Base-by-base conservation (phyloP, 2,888 invertebrate genomes). In the Tachina grossa region DNA sequence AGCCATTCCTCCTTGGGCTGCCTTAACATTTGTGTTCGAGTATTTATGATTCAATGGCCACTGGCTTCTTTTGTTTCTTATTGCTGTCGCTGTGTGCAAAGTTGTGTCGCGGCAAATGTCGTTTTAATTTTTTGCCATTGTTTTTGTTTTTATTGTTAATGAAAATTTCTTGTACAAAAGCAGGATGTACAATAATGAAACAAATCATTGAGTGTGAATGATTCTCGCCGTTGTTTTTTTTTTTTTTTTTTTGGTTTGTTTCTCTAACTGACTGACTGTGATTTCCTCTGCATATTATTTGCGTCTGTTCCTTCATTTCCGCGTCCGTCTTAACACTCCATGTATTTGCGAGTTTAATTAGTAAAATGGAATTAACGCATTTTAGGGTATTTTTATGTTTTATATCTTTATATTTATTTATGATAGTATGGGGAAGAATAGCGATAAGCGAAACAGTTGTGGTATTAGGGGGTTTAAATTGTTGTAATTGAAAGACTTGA, bases 151-250 rank as follows among this genome's bases (percentile, higher is more conserved):
- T 89, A 90, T 90, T 90, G 91, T 90, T 91, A 91, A 91, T 91
- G 91, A 91, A 90, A 90, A 91, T 91, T 91, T 90, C 91, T 90
- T 90, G 91, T 91, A 57, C 66, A 11, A n/a, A n/a, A 53, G 41
- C 59, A 61, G 61, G 45, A 75, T 65, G 41, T 22, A 41, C 41
- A 89, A 90, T 90, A 90, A 91, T 91, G 90, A 91, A 91, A 91
- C 91, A 91, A 91, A 91, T 91, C 91, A 91, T 90, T 90, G 91
- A 91, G 90, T 91, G 90, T 91, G 91, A 91, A 91, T 89, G 89
- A 89, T 85, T 85, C 83, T 80, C 85, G 79, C 79, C 76, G 66
- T 80, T 79, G 75, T 83, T 71, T 65, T 78, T 55, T 63, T 71
- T 53, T 65, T 53, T 51, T 66, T 74, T 71, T 53, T 71, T 53